These are phyloP conservation scores for Pelecanoides urinatrix DNA, from an alignment of 2,113 vertebrate species.

Conservation along the genomic window DNA sequence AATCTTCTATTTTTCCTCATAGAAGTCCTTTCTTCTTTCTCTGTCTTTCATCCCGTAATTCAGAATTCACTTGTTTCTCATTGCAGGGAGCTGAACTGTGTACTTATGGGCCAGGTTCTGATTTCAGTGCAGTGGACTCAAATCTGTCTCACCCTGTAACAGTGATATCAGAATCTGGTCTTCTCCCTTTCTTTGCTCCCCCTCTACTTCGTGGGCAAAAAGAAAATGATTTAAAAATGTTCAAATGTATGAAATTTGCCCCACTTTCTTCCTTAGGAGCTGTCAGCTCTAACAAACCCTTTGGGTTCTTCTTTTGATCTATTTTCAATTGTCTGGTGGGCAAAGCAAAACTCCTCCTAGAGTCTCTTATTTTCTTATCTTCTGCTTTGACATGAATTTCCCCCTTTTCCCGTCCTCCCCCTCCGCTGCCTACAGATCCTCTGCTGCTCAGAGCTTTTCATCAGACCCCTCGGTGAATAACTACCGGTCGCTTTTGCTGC, in stretches of 20 bases:
- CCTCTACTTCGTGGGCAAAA: neutral
- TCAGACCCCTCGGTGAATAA: neutral
- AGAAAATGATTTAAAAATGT: neutral
- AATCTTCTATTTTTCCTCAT: neutral
- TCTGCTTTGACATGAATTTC: slow-evolving; percentile 24
- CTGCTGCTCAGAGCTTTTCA: neutral
- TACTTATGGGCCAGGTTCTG: neutral
- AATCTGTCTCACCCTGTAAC: neutral
- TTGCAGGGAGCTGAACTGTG: neutral
- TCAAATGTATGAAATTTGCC: slow-evolving; percentile 41
- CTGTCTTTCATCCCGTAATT: neutral
- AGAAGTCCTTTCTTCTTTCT: neutral
- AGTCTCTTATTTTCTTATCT: slow-evolving; percentile 34
- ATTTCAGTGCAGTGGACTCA: neutral
- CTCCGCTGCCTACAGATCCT: neutral
- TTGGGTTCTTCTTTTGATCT: slow-evolving; percentile 59
- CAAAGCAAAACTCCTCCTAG: slow-evolving; percentile 42
- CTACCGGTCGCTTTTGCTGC: neutral
- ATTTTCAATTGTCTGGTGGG: slow-evolving; percentile 55
- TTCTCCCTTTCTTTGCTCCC: neutral
- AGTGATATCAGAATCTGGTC: neutral
- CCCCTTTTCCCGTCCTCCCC: neutral
- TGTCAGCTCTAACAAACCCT: slow-evolving; percentile 54
- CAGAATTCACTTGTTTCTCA: neutral
- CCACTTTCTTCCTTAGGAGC: slow-evolving; percentile 42